Evolutionary conservation across 2,888 invertebrate species (phyloP).

Genomic region (Apodemia zela): DNA sequence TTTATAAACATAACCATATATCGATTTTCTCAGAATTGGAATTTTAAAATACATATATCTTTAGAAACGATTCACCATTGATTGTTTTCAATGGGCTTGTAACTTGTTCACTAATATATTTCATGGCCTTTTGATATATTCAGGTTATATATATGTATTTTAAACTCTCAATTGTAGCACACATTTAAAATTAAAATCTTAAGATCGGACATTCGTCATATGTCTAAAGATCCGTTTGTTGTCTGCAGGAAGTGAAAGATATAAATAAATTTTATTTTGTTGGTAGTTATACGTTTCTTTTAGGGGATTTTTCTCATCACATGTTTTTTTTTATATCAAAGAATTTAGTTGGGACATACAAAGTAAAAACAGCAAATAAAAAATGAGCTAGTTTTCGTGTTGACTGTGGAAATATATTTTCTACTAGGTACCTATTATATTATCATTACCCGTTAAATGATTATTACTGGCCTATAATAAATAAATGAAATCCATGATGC

Average conservation of each 20-base stretch:
- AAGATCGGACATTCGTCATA: conserved; percentile 52
- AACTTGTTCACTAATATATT: conserved; percentile 42
- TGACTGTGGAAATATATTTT: too few species aligned
- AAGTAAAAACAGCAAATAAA: too few species aligned
- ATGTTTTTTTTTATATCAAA: too few species aligned
- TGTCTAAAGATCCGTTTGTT: conserved; percentile 24
- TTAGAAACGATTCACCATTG: conserved; percentile 40
- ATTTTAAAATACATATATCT: conserved; percentile 35
- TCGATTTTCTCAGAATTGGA: conserved; percentile 37
- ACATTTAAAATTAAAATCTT: conserved; percentile 61
- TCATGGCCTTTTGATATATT: conserved; percentile 45
- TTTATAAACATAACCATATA: conserved; percentile 30
- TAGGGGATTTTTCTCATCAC: too few species aligned
- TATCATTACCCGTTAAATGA: too few species aligned
- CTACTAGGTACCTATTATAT: too few species aligned
- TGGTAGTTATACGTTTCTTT: conserved; percentile 9
- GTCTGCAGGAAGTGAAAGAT: conserved; percentile 40
- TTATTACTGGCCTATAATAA: too few species aligned
- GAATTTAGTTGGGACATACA: too few species aligned
- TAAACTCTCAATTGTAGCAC: conserved; percentile 52
- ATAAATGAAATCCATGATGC: too few species aligned
- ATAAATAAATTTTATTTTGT: conserved; percentile 58
- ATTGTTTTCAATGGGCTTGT: conserved; percentile 44
- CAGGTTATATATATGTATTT: conserved; percentile 47
- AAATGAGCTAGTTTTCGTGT: too few species aligned